phyloP scores from a whole-genome alignment of 2,113 vertebrate genomes.

The Pachycephala philippinensis region DNA sequence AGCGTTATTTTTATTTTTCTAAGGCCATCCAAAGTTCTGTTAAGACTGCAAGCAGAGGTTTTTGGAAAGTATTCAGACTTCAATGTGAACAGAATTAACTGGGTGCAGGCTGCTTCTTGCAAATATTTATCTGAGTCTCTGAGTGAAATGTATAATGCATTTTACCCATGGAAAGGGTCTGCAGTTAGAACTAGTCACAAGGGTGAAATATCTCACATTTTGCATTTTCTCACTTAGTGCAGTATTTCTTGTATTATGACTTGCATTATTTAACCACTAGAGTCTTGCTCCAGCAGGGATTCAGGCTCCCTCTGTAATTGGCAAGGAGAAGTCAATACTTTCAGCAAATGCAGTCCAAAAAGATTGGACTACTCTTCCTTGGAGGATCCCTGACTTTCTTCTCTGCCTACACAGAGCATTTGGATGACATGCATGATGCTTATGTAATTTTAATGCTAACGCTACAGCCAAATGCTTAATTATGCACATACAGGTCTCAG shows the following conservation, averaged over 20 bases:
- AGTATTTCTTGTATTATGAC: neutral
- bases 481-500: neutral
- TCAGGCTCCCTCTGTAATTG: neutral
- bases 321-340: neutral
- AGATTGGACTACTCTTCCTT: neutral
- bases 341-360: neutral
- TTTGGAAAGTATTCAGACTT: slow-evolving; percentile 7
- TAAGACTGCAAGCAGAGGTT: neutral
- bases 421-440: neutral
- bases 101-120: neutral
- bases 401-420: neutral
- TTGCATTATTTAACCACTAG: neutral
- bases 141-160: neutral
- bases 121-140: neutral
- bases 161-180: neutral
- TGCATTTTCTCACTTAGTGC: neutral
- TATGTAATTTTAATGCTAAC: neutral
- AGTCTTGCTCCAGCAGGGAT: neutral
- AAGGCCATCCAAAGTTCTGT: neutral
- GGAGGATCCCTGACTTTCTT: neutral
- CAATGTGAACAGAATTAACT: neutral
- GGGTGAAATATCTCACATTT: neutral
- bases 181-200: neutral
- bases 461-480: neutral
- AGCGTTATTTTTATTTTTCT: slow-evolving; percentile 7